Base-by-base conservation (phyloP, 2,888 invertebrate species). In the Operophtera brumata region DNA sequence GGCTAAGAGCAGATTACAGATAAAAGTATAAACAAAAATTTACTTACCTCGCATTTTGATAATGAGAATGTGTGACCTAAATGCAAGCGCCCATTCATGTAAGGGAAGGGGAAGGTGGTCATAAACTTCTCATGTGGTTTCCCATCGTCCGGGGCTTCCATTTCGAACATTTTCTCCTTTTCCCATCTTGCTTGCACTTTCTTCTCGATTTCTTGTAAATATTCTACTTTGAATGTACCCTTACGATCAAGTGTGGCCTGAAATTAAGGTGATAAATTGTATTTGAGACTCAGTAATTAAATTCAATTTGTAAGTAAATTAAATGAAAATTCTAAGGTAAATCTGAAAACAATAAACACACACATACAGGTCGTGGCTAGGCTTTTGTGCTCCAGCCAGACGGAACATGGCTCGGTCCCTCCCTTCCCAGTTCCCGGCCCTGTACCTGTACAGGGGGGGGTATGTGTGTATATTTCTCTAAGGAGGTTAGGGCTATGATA, bases 1-100 rank as follows among this genome's bases (percentile, higher is more conserved):
- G n/a, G n/a, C n/a, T n/a, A n/a, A n/a, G n/a, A n/a, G n/a, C n/a
- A n/a, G n/a, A n/a, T n/a, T n/a, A n/a, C n/a, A n/a, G n/a, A n/a
- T n/a, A n/a, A n/a, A n/a, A n/a, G n/a, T n/a, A n/a, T n/a, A n/a
- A n/a, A n/a, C n/a, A n/a, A n/a, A 3, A 20, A 39, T 25, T n/a
- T 10, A 66, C 81, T 80, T 90, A 96, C 96, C 91, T 99, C 99
- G 79, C 98, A 97, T 91, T 99, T 99, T 7, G 98, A 97, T 42
- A 99, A 80, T 3, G 98, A 96, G 90, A 99, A 99, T 10, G 97
- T 97, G 80, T 99, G 99, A 0, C 99, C 99, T 64, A 99, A 91
- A 92, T 99, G 99, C 49, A 99, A 92, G 41, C 97, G 93, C 8
- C 99, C 99, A 92, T 99, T 99, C 99, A 99, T 99, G 77, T 99